Conservation (phyloP, 2,113 vertebrate species). For the Empidonax alnorum region DNA sequence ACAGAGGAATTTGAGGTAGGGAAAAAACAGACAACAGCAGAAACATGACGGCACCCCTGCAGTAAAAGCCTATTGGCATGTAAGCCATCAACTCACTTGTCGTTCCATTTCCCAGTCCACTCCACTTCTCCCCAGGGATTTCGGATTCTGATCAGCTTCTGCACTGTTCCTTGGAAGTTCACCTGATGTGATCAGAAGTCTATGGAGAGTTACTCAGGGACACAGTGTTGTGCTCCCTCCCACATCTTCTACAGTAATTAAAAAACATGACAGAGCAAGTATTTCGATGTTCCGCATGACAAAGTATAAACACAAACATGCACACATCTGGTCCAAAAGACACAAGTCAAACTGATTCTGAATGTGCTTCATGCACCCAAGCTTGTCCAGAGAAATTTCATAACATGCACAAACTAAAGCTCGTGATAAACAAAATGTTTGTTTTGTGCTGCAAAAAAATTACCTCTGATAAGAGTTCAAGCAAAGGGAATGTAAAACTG, state of each 20-base stretch:
- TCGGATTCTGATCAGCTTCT: constrained; percentile 90
- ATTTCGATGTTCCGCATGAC: background rate
- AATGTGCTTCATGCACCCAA: background rate
- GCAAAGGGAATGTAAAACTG: background rate
- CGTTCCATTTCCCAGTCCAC: constrained; percentile 95
- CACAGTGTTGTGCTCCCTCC: background rate
- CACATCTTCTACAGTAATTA: background rate
- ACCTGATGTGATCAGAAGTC: constrained; percentile 74
- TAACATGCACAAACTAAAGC: background rate
- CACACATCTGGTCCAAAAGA: background rate
- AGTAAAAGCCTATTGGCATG: background rate
- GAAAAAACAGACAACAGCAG: background rate
- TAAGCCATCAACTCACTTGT: constrained; percentile 76
- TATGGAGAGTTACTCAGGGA: background rate
- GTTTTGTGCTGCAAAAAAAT: background rate
- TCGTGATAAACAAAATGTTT: background rate
- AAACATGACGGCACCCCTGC: rapidly evolving
- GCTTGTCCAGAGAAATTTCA: background rate
- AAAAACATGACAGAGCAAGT: background rate
- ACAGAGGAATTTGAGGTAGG: background rate
- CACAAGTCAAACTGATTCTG: background rate
- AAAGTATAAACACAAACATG: background rate
- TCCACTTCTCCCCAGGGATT: constrained; percentile 98
- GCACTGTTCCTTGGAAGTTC: constrained; percentile 80
- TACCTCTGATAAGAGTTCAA: background rate